Evolutionary conservation across 2,113 vertebrate species (phyloP).

Genomic region (Pithys albifrons): DNA sequence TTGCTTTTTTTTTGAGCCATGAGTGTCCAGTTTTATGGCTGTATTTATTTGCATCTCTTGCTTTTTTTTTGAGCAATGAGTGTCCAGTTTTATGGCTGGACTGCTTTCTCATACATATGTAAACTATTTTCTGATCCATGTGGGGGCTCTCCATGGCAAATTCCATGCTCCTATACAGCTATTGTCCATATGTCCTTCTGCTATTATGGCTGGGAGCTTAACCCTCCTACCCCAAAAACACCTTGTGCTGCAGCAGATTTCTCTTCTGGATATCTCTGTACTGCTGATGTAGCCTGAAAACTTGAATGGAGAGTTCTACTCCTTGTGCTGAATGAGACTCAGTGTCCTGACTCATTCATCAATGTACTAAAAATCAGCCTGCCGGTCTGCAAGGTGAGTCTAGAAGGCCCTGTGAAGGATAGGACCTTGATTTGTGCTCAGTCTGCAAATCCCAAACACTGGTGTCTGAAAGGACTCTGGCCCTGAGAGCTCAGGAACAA

Average conservation of each 20-base stretch:
- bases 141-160: not conserved
- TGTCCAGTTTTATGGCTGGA: not conserved
- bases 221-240: not conserved
- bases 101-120: not conserved
- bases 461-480: not conserved
- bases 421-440: not conserved
- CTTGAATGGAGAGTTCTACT: not conserved
- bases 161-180: not conserved
- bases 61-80: not conserved
- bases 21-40: not conserved
- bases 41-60: not conserved
- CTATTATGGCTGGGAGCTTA: not conserved
- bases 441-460: not conserved
- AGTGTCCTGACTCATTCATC: not conserved
- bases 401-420: not conserved
- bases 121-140: not conserved
- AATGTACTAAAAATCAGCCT: not conserved
- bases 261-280: not conserved
- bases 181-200: not conserved
- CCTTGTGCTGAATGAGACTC: not conserved
- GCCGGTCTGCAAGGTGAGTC: not conserved
- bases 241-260: not conserved
- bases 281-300: not conserved
- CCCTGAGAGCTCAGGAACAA: not conserved
- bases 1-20: not conserved